Base-by-base conservation (phyloP, 2,888 invertebrate species). In the Furcula furcula region DNA sequence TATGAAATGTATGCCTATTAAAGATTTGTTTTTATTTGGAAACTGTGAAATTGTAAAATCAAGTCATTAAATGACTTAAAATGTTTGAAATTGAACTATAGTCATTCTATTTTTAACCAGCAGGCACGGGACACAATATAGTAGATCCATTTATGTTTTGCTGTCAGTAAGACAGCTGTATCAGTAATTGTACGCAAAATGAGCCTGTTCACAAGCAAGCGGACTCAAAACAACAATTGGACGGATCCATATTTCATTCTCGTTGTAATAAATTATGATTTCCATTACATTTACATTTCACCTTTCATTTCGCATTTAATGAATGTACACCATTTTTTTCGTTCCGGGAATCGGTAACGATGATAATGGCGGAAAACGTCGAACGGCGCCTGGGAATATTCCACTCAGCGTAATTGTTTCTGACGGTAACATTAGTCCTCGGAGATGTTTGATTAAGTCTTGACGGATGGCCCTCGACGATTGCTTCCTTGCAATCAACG, bases 391-490 rank as follows among this genome's bases (percentile, higher is more conserved):
- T 25, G 48, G 30, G 36, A 46, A 46, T 40, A 29, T 40, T 34
- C 31, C 36, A 47, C 33, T 61, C 44, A 41, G 31, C 30, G 44
- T 65, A 66, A 66, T 64, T 56, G 52, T 59, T 58, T 50, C 50
- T 49, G 59, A 58, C 55, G 53, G 55, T 45, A 55, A 48, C 56
- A 59, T 55, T 54, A 52, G 40, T 60, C 56, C 52, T 36, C 22
- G 16, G 48, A 58, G 55, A 51, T 46, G 52, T 53, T 61, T 69
- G 65, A 69, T 67, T 63, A 61, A 50, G 48, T 37, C 38, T 36
- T 53, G 56, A 66, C 47, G 50, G 49, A 66, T 56, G 46, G 54
- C 34, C 33, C 45, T 46, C 36, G 29, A 46, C 44, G 56, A 54
- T 55, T 42, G 40, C 32, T 39, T 42, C 33, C 37, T 40, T 28